These are phyloP conservation scores for Anas capensis DNA, from an alignment of 2,797 vertebrate genomes.

Conservation along the genomic window DNA sequence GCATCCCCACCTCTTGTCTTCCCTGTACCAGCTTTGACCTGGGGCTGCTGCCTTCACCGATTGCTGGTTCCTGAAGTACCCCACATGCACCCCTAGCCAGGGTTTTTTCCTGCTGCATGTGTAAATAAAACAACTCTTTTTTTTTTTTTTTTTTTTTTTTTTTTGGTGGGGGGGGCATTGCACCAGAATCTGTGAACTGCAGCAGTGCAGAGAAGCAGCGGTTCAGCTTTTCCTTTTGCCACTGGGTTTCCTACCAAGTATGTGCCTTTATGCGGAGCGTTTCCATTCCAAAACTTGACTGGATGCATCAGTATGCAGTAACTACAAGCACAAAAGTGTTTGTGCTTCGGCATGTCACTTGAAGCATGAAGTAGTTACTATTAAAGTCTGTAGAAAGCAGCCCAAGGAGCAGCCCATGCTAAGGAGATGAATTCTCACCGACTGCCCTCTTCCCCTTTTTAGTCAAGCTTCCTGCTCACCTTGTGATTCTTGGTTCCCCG, in stretches of 20 bases:
- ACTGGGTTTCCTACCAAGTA: not conserved
- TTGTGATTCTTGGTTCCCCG: not conserved
- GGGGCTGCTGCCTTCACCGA: not conserved
- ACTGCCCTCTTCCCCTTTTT: not conserved
- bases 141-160: no score
- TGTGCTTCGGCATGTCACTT: not conserved
- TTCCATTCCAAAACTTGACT: not conserved
- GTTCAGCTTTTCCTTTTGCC: not conserved
- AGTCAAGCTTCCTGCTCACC: not conserved
- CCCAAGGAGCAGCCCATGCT: not conserved
- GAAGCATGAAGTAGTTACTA: not conserved
- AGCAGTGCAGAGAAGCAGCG: not conserved
- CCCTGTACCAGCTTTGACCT: not conserved
- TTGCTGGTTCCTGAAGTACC: not conserved
- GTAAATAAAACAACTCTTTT: not conserved
- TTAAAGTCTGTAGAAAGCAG: not conserved
- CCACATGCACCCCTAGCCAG: not conserved
- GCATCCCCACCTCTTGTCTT: accelerated
- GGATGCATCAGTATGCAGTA: no score
- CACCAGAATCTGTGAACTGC: not conserved
- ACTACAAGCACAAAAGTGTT: no score
- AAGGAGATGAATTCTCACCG: not conserved
- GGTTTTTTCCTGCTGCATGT: not conserved
- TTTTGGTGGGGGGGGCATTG: not conserved
- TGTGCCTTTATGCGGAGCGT: not conserved